These are phyloP conservation scores for Drosophila seguyi DNA, from an alignment of 1,140 invertebrate genomes.

Conservation along the genomic window DNA sequence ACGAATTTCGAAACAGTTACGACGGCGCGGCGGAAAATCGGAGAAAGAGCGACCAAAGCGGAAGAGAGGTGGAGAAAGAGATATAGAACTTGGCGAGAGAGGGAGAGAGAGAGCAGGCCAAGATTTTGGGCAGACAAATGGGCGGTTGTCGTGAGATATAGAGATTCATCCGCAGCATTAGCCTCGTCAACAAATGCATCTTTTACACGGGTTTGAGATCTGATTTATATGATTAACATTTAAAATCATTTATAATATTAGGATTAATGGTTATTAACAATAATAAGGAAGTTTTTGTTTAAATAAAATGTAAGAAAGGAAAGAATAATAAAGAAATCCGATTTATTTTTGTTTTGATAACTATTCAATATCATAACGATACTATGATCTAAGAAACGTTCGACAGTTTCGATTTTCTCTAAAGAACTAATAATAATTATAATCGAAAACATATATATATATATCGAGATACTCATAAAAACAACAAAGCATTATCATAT, in stretches of 20 bases:
- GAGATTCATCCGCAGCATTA: slow-evolving; percentile 2
- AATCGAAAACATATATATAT: no score
- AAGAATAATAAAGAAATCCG: neutral
- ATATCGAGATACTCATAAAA: no score
- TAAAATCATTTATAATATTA: neutral
- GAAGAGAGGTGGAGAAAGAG: slow-evolving; percentile 25
- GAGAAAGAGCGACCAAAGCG: slow-evolving; percentile 20
- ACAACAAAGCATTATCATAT: neutral
- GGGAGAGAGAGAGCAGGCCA: slow-evolving; percentile 10
- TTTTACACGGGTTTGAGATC: slow-evolving; percentile 6
- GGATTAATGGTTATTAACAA: no score
- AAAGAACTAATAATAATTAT: neutral
- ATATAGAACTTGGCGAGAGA: neutral
- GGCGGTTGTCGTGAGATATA: slow-evolving; percentile 13
- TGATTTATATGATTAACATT: neutral
- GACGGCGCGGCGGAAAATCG: slow-evolving; percentile 18
- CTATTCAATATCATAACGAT: neutral
- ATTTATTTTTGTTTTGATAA: neutral
- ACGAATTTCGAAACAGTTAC: slow-evolving; percentile 76
- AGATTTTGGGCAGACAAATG: slow-evolving; percentile 48
- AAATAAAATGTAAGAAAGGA: neutral
- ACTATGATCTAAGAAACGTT: neutral
- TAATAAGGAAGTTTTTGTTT: neutral
- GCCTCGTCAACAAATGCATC: neutral
- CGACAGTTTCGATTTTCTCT: neutral